Evolutionary conservation across 2,888 invertebrate genomes (phyloP).

Genomic region (Scotopteryx bipunctaria): DNA sequence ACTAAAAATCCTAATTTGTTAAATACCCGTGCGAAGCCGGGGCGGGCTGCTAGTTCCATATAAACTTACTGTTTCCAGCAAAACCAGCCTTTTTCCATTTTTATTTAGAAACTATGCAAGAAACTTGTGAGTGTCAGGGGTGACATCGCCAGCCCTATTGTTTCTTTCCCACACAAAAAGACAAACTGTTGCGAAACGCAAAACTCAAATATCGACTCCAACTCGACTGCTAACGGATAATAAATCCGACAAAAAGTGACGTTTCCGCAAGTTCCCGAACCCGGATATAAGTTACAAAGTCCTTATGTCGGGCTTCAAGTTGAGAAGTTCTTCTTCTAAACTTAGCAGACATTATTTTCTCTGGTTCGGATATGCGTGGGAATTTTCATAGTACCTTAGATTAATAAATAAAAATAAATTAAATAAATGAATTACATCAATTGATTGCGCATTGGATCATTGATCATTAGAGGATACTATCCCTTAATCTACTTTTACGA

Average conservation of each 20-base stretch:
- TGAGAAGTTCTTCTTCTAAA: conserved; percentile 2
- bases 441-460: too few species aligned
- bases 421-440: too few species aligned
- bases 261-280: conserved; percentile 13
- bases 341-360: neutral
- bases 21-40: too few species aligned
- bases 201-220: conserved; percentile 16
- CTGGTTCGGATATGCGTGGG: neutral
- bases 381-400: neutral
- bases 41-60: too few species aligned
- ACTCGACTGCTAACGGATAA: conserved; percentile 9
- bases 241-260: conserved; percentile 14
- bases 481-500: too few species aligned
- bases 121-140: neutral
- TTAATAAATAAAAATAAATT: too few species aligned
- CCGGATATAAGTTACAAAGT: conserved; percentile 7
- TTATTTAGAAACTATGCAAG: neutral
- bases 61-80: too few species aligned
- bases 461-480: too few species aligned
- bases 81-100: neutral
- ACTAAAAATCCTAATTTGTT: too few species aligned
- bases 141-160: neutral
- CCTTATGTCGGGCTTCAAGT: conserved; percentile 7
- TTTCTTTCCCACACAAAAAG: conserved; percentile 1
- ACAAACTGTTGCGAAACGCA: conserved; percentile 8